Evolutionary conservation across 2,113 vertebrate genomes (phyloP).

Genomic region (Alethe diademata): DNA sequence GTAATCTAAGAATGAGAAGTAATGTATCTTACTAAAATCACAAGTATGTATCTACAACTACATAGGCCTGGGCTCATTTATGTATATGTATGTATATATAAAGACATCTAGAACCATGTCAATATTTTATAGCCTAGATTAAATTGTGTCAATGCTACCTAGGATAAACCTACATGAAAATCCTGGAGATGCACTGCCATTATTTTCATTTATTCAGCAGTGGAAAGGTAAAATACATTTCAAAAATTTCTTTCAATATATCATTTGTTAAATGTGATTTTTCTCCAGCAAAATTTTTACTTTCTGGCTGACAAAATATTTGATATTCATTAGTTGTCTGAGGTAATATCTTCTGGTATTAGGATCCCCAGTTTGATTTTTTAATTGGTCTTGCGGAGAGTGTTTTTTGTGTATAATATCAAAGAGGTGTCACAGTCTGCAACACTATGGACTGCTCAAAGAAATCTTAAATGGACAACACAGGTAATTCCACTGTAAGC

Average conservation of each 20-base stretch:
- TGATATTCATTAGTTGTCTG: not conserved
- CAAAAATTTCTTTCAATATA: not conserved
- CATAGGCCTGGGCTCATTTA: not conserved
- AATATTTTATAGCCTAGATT: not conserved
- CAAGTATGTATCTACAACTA: not conserved
- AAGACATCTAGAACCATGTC: not conserved
- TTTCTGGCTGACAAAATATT: not conserved
- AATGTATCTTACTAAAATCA: not conserved
- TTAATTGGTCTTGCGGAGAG: not conserved
- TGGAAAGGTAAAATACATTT: not conserved
- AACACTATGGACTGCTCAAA: not conserved
- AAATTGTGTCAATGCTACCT: not conserved
- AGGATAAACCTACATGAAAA: not conserved
- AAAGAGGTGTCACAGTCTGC: not conserved
- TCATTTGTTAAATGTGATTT: not conserved
- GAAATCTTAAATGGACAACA: not conserved
- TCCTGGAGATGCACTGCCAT: not conserved
- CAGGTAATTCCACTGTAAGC: not conserved
- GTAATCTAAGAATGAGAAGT: not conserved
- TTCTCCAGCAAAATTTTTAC: not conserved
- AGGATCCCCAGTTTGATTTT: not conserved
- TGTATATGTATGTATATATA: not conserved
- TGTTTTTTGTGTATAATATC: not conserved
- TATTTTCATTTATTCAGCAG: not conserved
- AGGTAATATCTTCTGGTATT: not conserved